phyloP scores from a whole-genome alignment of 2,888 invertebrate genomes.

The Microplitis deprimator region DNA sequence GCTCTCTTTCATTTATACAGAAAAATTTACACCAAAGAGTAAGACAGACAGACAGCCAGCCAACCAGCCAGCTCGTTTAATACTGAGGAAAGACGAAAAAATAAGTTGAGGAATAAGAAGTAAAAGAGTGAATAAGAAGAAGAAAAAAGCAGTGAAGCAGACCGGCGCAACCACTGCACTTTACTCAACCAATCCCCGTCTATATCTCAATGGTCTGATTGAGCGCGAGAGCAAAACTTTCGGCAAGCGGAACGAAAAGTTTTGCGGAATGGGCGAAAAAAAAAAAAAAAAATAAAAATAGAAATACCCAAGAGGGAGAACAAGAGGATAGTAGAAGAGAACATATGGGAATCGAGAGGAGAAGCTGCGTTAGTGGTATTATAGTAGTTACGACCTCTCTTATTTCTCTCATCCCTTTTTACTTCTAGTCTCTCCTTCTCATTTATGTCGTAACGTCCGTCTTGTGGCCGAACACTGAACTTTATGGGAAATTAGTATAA shows the following conservation, averaged over 20 bases:
- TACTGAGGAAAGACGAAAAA: constrained; percentile 14
- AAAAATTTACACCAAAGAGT: constrained; percentile 4
- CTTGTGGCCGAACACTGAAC: constrained; percentile 34
- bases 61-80: background rate
- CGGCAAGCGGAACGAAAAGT: constrained; percentile 53
- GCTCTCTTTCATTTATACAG: constrained; percentile 15
- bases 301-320: background rate
- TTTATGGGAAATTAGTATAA: constrained; percentile 56
- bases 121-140: constrained; percentile 10
- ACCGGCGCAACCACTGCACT: constrained; percentile 38
- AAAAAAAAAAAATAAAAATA: constrained; percentile 34
- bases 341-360: constrained; percentile 25
- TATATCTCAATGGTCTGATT: constrained; percentile 46
- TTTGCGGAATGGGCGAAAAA: constrained; percentile 46
- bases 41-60: background rate
- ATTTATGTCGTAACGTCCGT: constrained; percentile 39
- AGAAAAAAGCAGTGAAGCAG: constrained; percentile 4
- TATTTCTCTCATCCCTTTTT: background rate
- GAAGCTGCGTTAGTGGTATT: constrained; percentile 21
- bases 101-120: background rate
- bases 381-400: constrained; percentile 13
- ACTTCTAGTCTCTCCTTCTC: constrained; percentile 11
- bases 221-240: constrained; percentile 51
- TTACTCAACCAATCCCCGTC: constrained; percentile 53
- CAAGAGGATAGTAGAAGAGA: constrained; percentile 13